Evolutionary conservation across 2,888 invertebrate genomes (phyloP), one percentile per base, ranked within the genome.

Genomic region (Chorisops tibialis): DNA sequence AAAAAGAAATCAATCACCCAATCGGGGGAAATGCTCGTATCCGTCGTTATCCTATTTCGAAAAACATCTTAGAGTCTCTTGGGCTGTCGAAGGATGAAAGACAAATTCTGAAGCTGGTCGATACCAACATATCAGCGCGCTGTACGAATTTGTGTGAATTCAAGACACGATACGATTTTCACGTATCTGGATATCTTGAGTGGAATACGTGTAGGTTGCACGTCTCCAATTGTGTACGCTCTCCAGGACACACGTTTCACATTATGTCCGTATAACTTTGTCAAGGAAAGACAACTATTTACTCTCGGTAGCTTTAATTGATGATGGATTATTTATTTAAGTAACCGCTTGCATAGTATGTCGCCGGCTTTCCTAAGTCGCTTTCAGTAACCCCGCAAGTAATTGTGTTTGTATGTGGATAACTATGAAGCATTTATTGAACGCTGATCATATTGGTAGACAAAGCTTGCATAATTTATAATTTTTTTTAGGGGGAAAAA

Each of bases 261-360:
- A 35, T n/a, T 35, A 16, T 50, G 49, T 30, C 30, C 30, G 30
- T 30, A 30, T 30, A 30, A 50, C 49, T 16, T n/a, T 21, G 49
- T 30, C 38, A n/a, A n/a, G 43, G 54, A 24, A 47, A 54, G 54
- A 54, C 54, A 54, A 54, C 43, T 54, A 54, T 54, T 54, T 54
- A 41, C 54, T 41, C 39, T 43, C 54, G 24, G 24, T 41, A 39
- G 41, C 41, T 41, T 54, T 54, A 54, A 54, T 54, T 54, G 54
- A 54, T 54, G 54, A 54, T 41, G 54, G 54, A 54, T 54, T 54
- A 54, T 54, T 54, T 41, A 54, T 54, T 43, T 54, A 41, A 22
- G 54, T 41, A 54, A 41, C 14, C 24, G 41, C 41, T 43, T 54
- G 22, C 41, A 9, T 22, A 16, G n/a, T 39, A 3, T 24, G 43